Percentiles rank a stretch among this genome's conserved stretches.
phyloP scores from a whole-genome alignment of 2,888 invertebrate species.

The Hydrotaea cyrtoneurina region DNA sequence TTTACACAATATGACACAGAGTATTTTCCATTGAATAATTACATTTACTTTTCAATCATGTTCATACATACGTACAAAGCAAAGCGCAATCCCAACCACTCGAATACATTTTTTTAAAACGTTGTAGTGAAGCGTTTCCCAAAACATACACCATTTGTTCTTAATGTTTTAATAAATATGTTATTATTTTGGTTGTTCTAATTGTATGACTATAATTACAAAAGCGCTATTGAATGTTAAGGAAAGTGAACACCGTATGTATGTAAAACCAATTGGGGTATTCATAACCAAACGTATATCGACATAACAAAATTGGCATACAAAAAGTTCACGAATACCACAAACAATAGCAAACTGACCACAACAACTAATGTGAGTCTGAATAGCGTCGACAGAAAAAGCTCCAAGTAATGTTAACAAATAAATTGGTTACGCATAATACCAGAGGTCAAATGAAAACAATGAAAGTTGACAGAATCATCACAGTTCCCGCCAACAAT shows the following conservation, averaged over 20 bases:
- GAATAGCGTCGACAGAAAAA: background rate
- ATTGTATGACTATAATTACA: slow-evolving; percentile 4
- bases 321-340: background rate
- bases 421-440: slow-evolving; percentile 56
- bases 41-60: too few species aligned
- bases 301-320: background rate
- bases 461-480: background rate
- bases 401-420: too few species aligned
- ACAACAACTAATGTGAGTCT: background rate
- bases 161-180: slow-evolving; percentile 38
- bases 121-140: too few species aligned
- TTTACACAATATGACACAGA: too few species aligned
- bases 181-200: slow-evolving; percentile 17
- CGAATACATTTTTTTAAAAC: too few species aligned
- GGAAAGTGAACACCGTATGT: background rate
- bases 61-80: too few species aligned
- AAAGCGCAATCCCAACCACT: too few species aligned
- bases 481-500: background rate
- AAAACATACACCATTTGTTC: slow-evolving; percentile 23
- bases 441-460: slow-evolving; percentile 72
- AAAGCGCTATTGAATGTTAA: background rate
- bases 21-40: too few species aligned
- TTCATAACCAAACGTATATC: background rate
- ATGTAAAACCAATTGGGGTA: background rate
- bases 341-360: background rate